Evolutionary conservation across 2,113 vertebrate species (phyloP).

Genomic region (Elephantulus edwardii): DNA sequence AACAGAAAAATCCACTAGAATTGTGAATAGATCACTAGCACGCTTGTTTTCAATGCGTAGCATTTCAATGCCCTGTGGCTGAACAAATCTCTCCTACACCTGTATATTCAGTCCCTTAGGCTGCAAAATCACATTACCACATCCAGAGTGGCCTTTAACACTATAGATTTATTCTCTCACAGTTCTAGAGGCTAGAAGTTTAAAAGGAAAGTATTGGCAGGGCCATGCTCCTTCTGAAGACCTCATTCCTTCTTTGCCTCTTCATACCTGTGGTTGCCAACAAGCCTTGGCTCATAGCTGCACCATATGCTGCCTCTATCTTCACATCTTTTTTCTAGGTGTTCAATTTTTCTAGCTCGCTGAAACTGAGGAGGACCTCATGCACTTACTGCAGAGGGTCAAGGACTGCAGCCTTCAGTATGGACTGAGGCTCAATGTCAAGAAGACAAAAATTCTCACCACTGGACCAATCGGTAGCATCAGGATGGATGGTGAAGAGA

Average conservation of each 20-base stretch:
- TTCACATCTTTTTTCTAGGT: background rate
- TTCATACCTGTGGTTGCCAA: background rate
- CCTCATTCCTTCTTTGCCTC: background rate
- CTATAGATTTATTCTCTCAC: background rate
- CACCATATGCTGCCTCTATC: background rate
- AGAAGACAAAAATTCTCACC: too few species aligned
- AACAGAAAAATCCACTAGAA: background rate
- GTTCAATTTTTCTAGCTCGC: too few species aligned
- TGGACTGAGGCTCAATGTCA: too few species aligned
- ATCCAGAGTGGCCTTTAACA: background rate
- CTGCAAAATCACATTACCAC: background rate
- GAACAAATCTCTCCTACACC: background rate
- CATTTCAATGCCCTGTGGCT: background rate
- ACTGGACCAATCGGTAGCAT: too few species aligned
- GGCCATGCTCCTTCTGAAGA: background rate
- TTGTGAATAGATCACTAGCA: rapidly evolving
- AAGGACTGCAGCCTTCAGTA: too few species aligned
- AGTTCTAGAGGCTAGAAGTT: background rate
- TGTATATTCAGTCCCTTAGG: background rate
- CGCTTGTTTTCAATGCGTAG: rapidly evolving
- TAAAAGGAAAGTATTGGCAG: background rate
- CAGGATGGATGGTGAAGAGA: too few species aligned
- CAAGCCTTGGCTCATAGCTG: background rate
- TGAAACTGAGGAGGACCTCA: too few species aligned
- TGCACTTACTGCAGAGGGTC: too few species aligned